Evolutionary conservation across 2,888 invertebrate species (phyloP), one percentile per base, ranked within the genome.

Genomic region (Ophion costatus): DNA sequence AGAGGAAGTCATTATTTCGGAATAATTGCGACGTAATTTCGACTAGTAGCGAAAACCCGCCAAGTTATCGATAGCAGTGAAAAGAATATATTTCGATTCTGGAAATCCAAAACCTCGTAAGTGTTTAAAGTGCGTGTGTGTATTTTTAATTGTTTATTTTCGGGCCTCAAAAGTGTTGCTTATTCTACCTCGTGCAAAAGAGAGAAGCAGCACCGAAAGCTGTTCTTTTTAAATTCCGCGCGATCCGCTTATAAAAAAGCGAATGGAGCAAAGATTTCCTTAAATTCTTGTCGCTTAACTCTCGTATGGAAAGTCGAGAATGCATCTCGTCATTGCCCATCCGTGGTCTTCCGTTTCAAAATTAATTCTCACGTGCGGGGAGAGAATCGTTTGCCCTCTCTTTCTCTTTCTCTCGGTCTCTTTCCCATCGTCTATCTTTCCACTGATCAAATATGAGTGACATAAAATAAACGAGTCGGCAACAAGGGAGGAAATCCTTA

Each of bases 341-440:
- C 61, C 17, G 51, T 51, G 14, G 51, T 33, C 61, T 56, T 29
- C 33, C 24, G 45, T 74, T 45, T 71, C n/a, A 33, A 14, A 66
- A 84, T 79, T 82, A 71, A 79, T 80, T 71, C 59, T 75, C 63
- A 69, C 75, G 70, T 66, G 51, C 64, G 71, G 84, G 75, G 75
- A 71, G 79, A 61, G 33, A 70, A 70, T 29, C 57, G 64, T 66
- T 17, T 29, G 64, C 33, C n/a, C 9, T 66, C 45, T 57, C 42
- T 45, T 22, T 45, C 1, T 42, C 24, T 33, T n/a, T 22, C n/a
- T 76, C 17, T 66, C 57, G 29, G n/a, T 33, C 51, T 59, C 10
- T 64, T 11, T n/a, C 17, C 45, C 56, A 24, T 29, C 22, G 9
- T 71, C n/a, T n/a, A 71, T 74, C 22, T 42, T 17, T 2, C 14